phyloP scores from a whole-genome alignment of 2,888 invertebrate genomes.

The Melolontha melolontha region DNA sequence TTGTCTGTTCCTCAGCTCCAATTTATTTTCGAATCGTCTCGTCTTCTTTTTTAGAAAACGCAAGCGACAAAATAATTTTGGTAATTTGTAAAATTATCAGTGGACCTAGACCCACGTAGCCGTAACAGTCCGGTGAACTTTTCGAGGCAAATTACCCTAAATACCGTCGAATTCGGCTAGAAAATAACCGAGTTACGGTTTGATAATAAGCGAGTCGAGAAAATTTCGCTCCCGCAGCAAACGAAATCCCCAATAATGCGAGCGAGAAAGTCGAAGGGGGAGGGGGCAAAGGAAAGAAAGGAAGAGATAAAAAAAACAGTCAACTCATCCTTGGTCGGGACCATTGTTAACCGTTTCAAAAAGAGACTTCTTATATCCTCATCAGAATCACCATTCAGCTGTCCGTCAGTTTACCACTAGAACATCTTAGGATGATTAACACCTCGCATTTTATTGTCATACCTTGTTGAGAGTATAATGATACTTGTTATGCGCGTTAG shows the following conservation, averaged over 20 bases:
- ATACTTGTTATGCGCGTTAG: conserved; percentile 58
- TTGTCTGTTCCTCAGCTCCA: background rate
- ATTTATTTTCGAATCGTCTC: background rate
- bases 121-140: background rate
- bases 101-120: conserved; percentile 2
- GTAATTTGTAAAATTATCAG: conserved; percentile 39
- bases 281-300: conserved; percentile 29
- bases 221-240: background rate
- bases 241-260: too few relatives aligned
- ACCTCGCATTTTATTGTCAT: conserved; percentile 59
- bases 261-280: conserved; percentile 46
- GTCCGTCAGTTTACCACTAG: conserved; percentile 63
- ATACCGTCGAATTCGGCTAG: conserved; percentile 46
- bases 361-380: conserved; percentile 59
- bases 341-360: conserved; percentile 58
- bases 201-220: conserved; percentile 50
- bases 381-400: conserved; percentile 59
- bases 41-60: background rate
- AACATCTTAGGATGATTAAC: conserved; percentile 63
- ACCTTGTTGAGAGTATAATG: conserved; percentile 57
- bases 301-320: conserved; percentile 52
- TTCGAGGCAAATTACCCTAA: conserved; percentile 48
- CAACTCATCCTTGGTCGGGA: conserved; percentile 57
- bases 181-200: conserved; percentile 49
- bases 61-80: conserved; percentile 33